These are phyloP conservation scores for Ptychadena robeensis DNA, from an alignment of 2,797 vertebrate genomes.

Conservation along the genomic window DNA sequence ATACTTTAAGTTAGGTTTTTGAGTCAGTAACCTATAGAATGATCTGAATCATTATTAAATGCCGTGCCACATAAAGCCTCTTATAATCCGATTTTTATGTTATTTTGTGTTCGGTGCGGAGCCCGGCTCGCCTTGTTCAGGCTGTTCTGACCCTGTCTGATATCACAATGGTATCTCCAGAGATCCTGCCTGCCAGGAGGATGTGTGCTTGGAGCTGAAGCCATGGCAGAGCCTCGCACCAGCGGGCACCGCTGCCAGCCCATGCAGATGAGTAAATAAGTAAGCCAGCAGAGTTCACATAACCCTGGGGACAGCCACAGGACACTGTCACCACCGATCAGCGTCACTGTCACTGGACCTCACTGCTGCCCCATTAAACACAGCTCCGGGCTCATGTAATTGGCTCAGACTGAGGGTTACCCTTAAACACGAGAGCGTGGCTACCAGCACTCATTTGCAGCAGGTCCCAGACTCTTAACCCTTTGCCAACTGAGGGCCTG, in stretches of 20 bases:
- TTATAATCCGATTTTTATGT: background rate
- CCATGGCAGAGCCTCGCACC: slow-evolving; percentile 58
- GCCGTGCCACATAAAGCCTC: background rate
- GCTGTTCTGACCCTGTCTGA: background rate
- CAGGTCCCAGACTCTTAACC: slow-evolving; percentile 57
- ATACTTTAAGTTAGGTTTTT: too few species aligned
- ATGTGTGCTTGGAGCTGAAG: slow-evolving; percentile 39
- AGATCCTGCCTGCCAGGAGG: slow-evolving; percentile 47
- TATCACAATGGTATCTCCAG: slow-evolving; percentile 46
- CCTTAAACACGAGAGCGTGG: slow-evolving; percentile 57
- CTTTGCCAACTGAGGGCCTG: slow-evolving; percentile 1
- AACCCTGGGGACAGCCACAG: slow-evolving; percentile 63
- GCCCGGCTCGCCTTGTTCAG: background rate
- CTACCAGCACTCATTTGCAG: slow-evolving; percentile 60
- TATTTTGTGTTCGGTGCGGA: background rate
- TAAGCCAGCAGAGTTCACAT: slow-evolving; percentile 61
- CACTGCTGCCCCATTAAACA: slow-evolving; percentile 62
- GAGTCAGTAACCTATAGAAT: too few species aligned
- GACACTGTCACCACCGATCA: slow-evolving; percentile 60
- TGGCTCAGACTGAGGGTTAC: slow-evolving; percentile 61
- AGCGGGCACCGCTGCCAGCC: slow-evolving; percentile 61
- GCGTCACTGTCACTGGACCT: slow-evolving; percentile 60
- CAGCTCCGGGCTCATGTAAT: slow-evolving; percentile 60
- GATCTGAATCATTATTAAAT: too few species aligned
- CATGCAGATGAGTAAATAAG: slow-evolving; percentile 63